These are phyloP conservation scores for Spisula solida DNA, from an alignment of 2,888 invertebrate genomes.

Conservation along the genomic window DNA sequence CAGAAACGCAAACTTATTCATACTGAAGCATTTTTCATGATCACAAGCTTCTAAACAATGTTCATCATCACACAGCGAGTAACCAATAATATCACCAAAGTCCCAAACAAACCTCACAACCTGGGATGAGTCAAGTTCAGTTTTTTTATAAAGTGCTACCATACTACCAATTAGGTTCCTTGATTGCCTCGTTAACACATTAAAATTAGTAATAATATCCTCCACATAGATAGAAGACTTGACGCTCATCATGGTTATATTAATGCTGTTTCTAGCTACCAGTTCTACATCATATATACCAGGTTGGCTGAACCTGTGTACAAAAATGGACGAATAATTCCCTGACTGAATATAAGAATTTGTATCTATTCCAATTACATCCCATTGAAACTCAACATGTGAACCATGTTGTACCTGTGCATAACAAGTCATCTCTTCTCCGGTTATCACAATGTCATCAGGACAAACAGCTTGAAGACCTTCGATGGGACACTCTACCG, in stretches of 20 bases:
- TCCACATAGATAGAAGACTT: slow-evolving; percentile 53
- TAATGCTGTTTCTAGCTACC: slow-evolving; percentile 64
- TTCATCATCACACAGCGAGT: slow-evolving; percentile 7
- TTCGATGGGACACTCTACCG: slow-evolving; percentile 74
- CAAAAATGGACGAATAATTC: slow-evolving; percentile 53
- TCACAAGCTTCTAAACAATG: background rate
- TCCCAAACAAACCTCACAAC: slow-evolving; percentile 59
- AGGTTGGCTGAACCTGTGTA: slow-evolving; percentile 48
- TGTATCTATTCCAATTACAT: slow-evolving; percentile 59
- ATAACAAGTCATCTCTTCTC: slow-evolving; percentile 69
- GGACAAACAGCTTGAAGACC: slow-evolving; percentile 70
- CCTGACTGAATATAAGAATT: slow-evolving; percentile 39
- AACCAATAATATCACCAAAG: slow-evolving; percentile 50
- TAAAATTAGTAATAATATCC: slow-evolving; percentile 57
- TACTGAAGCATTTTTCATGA: slow-evolving; percentile 28
- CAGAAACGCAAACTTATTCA: slow-evolving; percentile 30
- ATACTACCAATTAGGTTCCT: slow-evolving; percentile 56
- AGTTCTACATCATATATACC: slow-evolving; percentile 63
- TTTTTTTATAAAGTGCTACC: slow-evolving; percentile 35
- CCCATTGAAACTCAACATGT: slow-evolving; percentile 80
- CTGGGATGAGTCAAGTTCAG: slow-evolving; percentile 22
- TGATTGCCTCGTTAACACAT: slow-evolving; percentile 36
- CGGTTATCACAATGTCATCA: slow-evolving; percentile 60
- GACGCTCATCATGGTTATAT: slow-evolving; percentile 36
- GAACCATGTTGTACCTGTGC: slow-evolving; percentile 78